Conservation (phyloP, 2,888 invertebrate species). For the Aricia artaxerxes region DNA sequence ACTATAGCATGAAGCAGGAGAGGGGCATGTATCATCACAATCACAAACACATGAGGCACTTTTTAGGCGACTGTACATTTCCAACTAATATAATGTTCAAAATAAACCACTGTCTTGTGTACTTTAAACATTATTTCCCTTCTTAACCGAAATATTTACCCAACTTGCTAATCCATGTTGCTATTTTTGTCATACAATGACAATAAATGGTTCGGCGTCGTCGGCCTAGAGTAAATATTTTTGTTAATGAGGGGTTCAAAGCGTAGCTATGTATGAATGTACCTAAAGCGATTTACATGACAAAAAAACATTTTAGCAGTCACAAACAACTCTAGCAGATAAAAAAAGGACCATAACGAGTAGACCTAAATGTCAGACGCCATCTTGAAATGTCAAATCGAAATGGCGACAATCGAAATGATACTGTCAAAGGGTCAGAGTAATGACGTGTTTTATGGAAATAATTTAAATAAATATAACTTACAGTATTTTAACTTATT, state of each 20-base stretch:
- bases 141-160: neutral
- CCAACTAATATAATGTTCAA: neutral
- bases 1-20: slow-evolving; percentile 4
- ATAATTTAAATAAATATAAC: slow-evolving; percentile 8
- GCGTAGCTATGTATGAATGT: neutral
- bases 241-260: neutral
- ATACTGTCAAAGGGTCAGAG: neutral
- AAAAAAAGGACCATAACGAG: neutral
- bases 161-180: neutral
- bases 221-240: neutral
- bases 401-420: neutral
- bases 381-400: slow-evolving; percentile 13
- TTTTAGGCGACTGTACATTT: neutral
- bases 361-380: slow-evolving; percentile 1
- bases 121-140: neutral
- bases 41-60: neutral
- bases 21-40: neutral
- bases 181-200: neutral
- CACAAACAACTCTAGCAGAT: neutral
- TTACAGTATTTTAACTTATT: slow-evolving; percentile 2
- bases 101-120: neutral
- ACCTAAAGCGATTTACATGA: neutral
- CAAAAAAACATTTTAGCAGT: neutral
- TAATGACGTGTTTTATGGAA: neutral
- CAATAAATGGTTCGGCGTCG: too few relatives aligned